These are phyloP conservation scores for Merluccius polli DNA, from an alignment of 2,797 vertebrate species.

Conservation along the genomic window DNA sequence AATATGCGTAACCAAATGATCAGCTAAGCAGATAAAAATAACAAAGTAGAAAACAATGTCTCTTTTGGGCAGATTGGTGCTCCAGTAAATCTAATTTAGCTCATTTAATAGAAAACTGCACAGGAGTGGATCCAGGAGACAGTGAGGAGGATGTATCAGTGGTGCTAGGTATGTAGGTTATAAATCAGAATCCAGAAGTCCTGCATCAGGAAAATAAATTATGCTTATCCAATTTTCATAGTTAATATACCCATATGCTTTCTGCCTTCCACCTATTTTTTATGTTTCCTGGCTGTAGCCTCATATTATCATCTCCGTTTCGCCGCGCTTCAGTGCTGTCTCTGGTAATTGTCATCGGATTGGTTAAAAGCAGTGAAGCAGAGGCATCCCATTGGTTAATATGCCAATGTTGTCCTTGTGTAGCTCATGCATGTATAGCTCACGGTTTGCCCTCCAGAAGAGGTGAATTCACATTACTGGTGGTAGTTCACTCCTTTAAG, in stretches of 20 bases:
- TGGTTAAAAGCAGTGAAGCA: neutral
- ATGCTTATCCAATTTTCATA: conserved; percentile 1
- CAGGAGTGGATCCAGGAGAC: neutral
- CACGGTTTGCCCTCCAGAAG: neutral
- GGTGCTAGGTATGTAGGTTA: neutral
- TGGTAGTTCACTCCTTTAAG: neutral
- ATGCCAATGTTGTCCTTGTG: neutral
- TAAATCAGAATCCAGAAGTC: too few relatives aligned
- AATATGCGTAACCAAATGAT: neutral
- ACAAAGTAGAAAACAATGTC: too few relatives aligned
- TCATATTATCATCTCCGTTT: neutral
- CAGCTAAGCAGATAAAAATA: neutral
- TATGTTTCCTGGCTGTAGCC: neutral
- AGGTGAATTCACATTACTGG: neutral
- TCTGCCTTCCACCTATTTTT: neutral
- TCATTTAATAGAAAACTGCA: neutral
- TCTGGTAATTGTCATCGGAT: neutral
- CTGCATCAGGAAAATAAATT: neutral
- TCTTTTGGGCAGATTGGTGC: neutral
- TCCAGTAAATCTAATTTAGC: neutral
- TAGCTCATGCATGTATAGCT: neutral
- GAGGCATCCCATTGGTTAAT: neutral
- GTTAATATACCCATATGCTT: neutral
- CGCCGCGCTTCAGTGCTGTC: neutral
- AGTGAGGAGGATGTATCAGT: neutral